Percentiles rank a stretch among this genome's conserved stretches.
phyloP scores from a whole-genome alignment of 2,888 invertebrate genomes.

The Tetropium fuscum region DNA sequence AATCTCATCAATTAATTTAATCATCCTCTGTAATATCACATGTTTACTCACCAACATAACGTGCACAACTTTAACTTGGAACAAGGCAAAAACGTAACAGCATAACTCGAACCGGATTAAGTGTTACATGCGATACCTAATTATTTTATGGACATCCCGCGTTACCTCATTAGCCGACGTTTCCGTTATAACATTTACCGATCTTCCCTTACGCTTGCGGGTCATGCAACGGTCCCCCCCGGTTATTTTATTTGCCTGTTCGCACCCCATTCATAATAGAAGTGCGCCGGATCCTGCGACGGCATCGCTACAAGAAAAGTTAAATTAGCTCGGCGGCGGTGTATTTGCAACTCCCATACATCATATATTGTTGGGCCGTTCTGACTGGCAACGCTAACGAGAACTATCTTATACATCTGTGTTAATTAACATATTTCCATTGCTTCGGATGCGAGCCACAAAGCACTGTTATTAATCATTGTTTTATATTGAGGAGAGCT shows the following conservation, averaged over 20 bases:
- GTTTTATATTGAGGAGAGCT: conserved; percentile 6
- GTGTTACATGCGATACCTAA: too few species aligned
- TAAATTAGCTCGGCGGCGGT: conserved; percentile 13
- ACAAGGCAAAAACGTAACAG: too few species aligned
- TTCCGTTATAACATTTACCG: not conserved
- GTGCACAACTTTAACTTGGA: too few species aligned
- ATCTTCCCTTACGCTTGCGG: not conserved
- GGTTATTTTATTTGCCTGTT: conserved; percentile 14
- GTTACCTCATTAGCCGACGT: not conserved
- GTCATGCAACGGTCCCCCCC: conserved; percentile 6
- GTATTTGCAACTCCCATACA: conserved; percentile 8
- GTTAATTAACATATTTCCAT: conserved; percentile 24
- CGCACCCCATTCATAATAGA: conserved; percentile 10
- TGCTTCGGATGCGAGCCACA: not conserved
- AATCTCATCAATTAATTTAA: too few species aligned
- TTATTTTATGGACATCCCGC: not conserved
- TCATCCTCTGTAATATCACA: too few species aligned
- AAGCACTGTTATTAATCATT: conserved; percentile 18
- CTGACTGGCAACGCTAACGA: conserved; percentile 10
- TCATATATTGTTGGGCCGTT: conserved; percentile 20
- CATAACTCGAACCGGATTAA: too few species aligned
- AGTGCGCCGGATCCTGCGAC: not conserved
- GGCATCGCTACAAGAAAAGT: conserved; percentile 16
- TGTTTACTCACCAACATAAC: too few species aligned
- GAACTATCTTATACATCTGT: conserved; percentile 9